Evolutionary conservation across 1,140 invertebrate species (phyloP).

Genomic region (Solenopsis invicta): DNA sequence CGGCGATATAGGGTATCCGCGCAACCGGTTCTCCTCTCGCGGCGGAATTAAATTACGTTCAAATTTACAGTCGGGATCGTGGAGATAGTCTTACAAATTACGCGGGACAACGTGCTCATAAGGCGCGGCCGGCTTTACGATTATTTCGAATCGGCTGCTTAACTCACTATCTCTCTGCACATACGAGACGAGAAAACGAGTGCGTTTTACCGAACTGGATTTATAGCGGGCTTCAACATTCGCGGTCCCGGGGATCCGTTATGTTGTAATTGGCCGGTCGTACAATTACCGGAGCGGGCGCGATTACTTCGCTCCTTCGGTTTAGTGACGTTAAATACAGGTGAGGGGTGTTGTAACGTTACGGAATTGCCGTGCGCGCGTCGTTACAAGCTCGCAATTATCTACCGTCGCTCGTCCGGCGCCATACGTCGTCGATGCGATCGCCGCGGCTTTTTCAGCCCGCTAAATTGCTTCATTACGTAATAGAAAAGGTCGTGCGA

Average conservation of each 20-base stretch:
- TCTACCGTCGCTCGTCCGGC: conserved; percentile 4
- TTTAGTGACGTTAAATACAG: conserved; percentile 65
- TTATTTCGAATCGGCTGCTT: conserved; percentile 45
- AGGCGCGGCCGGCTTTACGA: conserved; percentile 40
- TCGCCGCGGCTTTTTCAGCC: conserved; percentile 25
- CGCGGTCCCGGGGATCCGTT: conserved; percentile 42
- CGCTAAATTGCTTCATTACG: conserved; percentile 51
- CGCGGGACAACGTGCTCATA: conserved; percentile 34
- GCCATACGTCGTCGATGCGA: conserved; percentile 1
- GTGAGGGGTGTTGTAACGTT: conserved; percentile 60
- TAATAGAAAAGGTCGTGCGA: conserved; percentile 39
- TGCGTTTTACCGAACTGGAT: conserved; percentile 57
- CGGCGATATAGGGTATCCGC: neutral
- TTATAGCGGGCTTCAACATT: conserved; percentile 48
- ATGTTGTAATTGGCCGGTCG: conserved; percentile 56
- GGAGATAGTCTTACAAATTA: conserved; percentile 46
- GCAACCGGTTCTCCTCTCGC: neutral
- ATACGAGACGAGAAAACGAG: conserved; percentile 42
- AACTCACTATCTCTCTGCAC: neutral
- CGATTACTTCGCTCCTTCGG: conserved; percentile 59
- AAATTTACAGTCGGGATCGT: conserved; percentile 37
- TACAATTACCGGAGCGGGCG: conserved; percentile 52
- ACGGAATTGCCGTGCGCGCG: conserved; percentile 48
- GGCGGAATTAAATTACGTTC: conserved; percentile 33
- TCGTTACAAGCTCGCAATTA: conserved; percentile 54